Evolutionary conservation across 2,888 invertebrate genomes (phyloP), one percentile per base, ranked within the genome.

Genomic region (Zygothrica quintamaculata): DNA sequence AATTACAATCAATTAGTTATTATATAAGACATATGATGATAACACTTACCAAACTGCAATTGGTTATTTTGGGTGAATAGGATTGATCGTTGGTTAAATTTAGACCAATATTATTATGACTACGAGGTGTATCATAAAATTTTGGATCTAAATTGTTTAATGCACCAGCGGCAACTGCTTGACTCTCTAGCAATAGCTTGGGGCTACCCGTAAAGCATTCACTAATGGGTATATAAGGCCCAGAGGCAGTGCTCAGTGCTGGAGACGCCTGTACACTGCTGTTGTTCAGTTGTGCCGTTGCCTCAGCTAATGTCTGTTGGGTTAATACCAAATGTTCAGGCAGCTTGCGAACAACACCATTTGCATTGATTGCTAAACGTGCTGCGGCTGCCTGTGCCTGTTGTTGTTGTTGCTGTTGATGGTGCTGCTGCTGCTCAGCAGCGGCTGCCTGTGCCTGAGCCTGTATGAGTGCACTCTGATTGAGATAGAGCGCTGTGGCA

Each of bases 171-270:
- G 65, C 65, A 37, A 62, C 48, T 1, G 67, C 51, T 22, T 69
- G 69, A 22, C 65, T 65, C 9, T 74, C 70, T 5, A 58, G 18
- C 44, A 81, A 57, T 58, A 89, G 88, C 47, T 90, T 89, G 3
- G 94, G 92, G 44, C 93, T 93, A 47, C 98, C 98, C 26, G 97
- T 96, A 78, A 96, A 95, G 90, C 98, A 98, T 91, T 98, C 97
- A 52, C 96, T 97, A 77, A 98, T 96, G 6, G 97, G 96, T 91
- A 98, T 97, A 90, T 98, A 98, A 0, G 97, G 96, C 15, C 96
- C 96, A 7, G 96, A 95, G 76, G 93, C 88, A 8, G 93, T 93
- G 50, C 94, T 94, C 44, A 94, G 92, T 55, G 93, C 92, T 8
- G 94, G 94, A 13, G 94, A 93, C 11, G 93, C 93, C 80, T 93